Conservation (phyloP, 2,113 vertebrate genomes). For the Mus spicilegus region DNA sequence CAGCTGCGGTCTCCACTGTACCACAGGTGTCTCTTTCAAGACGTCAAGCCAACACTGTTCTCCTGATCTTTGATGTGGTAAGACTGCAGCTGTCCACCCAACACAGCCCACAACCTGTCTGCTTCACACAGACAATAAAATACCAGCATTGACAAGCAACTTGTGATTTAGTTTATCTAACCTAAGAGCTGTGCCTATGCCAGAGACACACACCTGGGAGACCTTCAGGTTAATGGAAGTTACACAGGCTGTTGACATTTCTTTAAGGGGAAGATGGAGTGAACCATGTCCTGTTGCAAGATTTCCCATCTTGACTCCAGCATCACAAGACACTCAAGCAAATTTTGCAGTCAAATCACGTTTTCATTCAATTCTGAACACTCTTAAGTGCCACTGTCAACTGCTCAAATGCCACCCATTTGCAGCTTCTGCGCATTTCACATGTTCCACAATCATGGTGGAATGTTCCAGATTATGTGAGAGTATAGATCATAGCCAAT, state of each 20-base stretch:
- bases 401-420: slow-evolving; percentile 33
- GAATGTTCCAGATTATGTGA: background rate
- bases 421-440: slow-evolving; percentile 48
- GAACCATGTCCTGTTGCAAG: background rate
- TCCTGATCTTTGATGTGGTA: background rate
- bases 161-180: background rate
- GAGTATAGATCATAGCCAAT: background rate
- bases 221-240: background rate
- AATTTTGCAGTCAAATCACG: slow-evolving; percentile 25
- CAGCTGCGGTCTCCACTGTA: background rate
- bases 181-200: background rate
- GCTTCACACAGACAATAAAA: background rate
- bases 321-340: background rate
- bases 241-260: background rate
- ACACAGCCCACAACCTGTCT: background rate
- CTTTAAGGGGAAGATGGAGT: background rate
- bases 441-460: background rate
- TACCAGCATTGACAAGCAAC: background rate
- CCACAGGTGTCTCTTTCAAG: background rate
- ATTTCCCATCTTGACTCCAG: background rate
- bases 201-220: slow-evolving; percentile 14
- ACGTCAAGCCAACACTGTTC: background rate
- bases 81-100: background rate
- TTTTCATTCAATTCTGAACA: slow-evolving; percentile 7
- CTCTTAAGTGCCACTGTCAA: slow-evolving; percentile 14